Conservation (phyloP, 2,113 vertebrate species). For the Tupaia tana region DNA sequence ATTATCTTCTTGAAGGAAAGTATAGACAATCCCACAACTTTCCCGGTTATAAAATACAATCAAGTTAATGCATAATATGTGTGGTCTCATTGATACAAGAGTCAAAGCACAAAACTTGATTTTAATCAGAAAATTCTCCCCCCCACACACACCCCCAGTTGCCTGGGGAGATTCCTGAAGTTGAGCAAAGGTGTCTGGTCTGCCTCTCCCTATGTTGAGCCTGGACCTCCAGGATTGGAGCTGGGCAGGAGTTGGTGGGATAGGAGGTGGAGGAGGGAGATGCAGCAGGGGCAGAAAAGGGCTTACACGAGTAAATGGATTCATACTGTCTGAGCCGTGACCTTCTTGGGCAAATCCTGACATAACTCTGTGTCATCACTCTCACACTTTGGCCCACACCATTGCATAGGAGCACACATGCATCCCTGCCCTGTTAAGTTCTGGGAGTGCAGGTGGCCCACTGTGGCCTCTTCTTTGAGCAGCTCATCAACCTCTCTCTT, state of each 20-base stretch:
- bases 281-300: neutral
- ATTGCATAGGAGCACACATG: neutral
- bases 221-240: neutral
- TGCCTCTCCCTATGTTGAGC: neutral
- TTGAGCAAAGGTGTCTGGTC: neutral
- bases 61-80: neutral
- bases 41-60: neutral
- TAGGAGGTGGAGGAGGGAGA: neutral
- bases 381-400: neutral
- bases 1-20: constrained; percentile 10
- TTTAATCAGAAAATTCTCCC: neutral
- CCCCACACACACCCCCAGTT: neutral
- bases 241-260: neutral
- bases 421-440: neutral
- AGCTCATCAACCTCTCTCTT: neutral
- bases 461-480: neutral
- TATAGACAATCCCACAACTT: neutral
- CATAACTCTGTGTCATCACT: neutral
- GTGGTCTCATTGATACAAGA: neutral
- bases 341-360: neutral
- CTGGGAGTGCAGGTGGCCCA: neutral
- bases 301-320: neutral
- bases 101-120: neutral
- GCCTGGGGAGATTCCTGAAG: neutral
- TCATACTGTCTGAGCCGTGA: neutral